A percentile compares a stretch with the other conserved stretches of the same genome.
Conservation (phyloP, 2,113 vertebrate genomes). For the Corythoichthys intestinalis region DNA sequence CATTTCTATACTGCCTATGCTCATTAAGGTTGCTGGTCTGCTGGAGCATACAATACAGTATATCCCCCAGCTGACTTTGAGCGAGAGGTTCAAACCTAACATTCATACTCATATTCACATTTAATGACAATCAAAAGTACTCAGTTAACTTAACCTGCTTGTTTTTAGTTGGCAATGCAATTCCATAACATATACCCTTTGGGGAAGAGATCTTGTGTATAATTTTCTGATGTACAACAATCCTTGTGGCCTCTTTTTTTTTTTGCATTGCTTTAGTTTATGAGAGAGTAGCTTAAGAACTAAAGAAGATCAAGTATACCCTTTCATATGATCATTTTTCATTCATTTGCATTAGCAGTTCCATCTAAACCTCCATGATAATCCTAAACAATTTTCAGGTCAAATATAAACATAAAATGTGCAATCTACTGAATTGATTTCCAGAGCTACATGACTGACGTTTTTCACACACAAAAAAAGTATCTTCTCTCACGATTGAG, state of each 20-base stretch:
- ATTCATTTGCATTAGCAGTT: background rate
- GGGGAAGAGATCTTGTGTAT: background rate
- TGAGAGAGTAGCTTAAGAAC: conserved; percentile 4
- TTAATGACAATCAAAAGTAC: background rate
- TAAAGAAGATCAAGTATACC: conserved; percentile 15
- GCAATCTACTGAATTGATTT: conserved; percentile 28
- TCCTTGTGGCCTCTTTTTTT: background rate
- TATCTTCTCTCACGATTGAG: conserved; percentile 14
- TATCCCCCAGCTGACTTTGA: no score
- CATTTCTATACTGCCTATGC: no score
- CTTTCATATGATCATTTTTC: background rate
- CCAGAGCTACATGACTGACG: conserved; percentile 16
- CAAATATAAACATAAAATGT: conserved; percentile 13
- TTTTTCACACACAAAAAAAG: background rate
- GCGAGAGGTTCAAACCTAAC: no score
- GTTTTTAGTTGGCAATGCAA: no score
- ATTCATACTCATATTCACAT: background rate
- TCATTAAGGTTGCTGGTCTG: no score
- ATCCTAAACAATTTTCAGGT: conserved; percentile 22
- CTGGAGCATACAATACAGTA: no score
- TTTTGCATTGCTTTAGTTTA: conserved; percentile 9
- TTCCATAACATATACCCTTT: background rate
- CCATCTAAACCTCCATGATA: conserved; percentile 8
- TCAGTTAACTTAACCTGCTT: no score
- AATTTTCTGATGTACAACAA: background rate